Base-by-base conservation (phyloP, 2,113 vertebrate species). In the Anolis carolinensis region DNA sequence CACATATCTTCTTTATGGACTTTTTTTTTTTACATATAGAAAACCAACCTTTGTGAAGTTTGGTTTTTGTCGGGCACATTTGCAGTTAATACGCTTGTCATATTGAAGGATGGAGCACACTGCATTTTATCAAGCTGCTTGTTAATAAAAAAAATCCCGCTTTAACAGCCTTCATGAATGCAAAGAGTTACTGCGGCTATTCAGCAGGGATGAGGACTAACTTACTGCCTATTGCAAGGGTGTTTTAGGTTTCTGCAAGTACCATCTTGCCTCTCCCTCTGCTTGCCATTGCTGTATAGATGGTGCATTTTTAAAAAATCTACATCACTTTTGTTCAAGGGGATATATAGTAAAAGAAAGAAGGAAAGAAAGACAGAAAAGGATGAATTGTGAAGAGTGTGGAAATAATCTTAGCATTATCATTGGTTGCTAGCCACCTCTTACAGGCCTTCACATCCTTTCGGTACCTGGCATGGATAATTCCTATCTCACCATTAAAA, bases 31-130 rank as follows among this genome's bases (percentile, higher is more conserved):
- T n/a, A n/a, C 2, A 44, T 44, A 44, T 44, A 30, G 30, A 68
- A 30, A 27, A 68, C 30, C 65, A 68, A 36, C 76, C 23, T 71
- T 72, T 70, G 34, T 82, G 68, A 8, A 84, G 84, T 16, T 87
- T 81, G 88, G 39, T 39, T 84, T 20, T 78, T 83, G 59, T 74
- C 71, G 86, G 34, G 44, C 71, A 2, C 34, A n/a, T 75, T 80
- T 85, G 55, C 67, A 68, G 71, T 85, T 88, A 30, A 71, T 55
- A 48, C 18, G 25, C 82, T 86, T 89, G 86, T 85, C 72, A 44
- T 20, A 1, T 0, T 86, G 82, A 81, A 84, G 36, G 1, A 52
- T 25, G 44, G 62, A 59, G 44, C 74, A n/a, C 76, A 16, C n/a
- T 77, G 1, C 0, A 48, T 48, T 13, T 5, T 39, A 34, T 18